phyloP scores from a whole-genome alignment of 2,113 vertebrate genomes.

The Ondatra zibethicus region DNA sequence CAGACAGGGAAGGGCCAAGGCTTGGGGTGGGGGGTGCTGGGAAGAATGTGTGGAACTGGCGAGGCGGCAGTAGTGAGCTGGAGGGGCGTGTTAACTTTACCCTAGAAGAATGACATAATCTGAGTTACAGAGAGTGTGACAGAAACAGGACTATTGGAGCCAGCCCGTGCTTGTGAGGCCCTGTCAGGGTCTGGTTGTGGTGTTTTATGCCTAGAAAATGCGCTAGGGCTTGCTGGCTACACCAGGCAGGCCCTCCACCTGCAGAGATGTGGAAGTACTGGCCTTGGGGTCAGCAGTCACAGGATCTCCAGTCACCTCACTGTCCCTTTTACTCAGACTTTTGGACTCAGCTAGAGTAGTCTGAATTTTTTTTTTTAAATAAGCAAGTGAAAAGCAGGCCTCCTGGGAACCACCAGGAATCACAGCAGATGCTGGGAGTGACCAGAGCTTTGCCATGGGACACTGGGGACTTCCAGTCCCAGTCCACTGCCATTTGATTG shows the following conservation, averaged over 20 bases:
- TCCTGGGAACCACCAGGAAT: not conserved
- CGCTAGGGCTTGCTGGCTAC: not conserved
- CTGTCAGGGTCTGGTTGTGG: not conserved
- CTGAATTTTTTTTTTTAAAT: not conserved
- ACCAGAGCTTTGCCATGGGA: not conserved
- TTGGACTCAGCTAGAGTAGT: not conserved
- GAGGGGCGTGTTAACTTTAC: not conserved
- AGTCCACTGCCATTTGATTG: not conserved
- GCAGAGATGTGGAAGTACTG: not conserved
- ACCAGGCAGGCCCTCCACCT: not conserved
- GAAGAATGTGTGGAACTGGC: not conserved
- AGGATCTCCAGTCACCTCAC: not conserved
- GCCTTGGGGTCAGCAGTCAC: accelerated
- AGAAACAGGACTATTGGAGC: not conserved
- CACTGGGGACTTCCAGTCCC: not conserved
- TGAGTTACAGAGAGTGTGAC: not conserved
- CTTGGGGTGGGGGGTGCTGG: not conserved
- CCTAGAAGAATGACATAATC: not conserved
- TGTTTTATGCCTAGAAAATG: too few species aligned
- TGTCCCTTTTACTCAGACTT: not conserved
- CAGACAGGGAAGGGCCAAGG: not conserved
- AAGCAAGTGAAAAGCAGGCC: not conserved
- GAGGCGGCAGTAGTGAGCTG: not conserved
- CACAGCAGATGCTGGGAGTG: not conserved
- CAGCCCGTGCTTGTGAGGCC: not conserved